A percentile compares a stretch with the other conserved stretches of the same genome.
These are phyloP conservation scores for Hoplostethus mediterraneus DNA, from an alignment of 2,797 vertebrate genomes.

Conservation along the genomic window DNA sequence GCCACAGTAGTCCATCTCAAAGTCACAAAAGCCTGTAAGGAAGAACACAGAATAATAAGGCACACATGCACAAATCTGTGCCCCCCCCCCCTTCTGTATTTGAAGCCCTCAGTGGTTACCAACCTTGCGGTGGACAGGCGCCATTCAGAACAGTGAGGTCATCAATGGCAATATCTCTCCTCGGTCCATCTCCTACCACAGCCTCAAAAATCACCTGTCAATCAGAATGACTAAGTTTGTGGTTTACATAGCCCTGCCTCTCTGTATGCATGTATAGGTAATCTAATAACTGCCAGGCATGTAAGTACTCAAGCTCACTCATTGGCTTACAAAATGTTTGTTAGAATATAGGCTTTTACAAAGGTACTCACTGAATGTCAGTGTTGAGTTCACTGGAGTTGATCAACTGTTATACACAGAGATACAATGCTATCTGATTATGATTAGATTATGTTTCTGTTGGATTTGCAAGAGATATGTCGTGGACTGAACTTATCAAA, in stretches of 20 bases:
- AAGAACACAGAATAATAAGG: slow-evolving; percentile 14
- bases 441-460: no score
- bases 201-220: slow-evolving; percentile 84
- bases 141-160: slow-evolving; percentile 81
- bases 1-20: slow-evolving; percentile 84
- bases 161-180: slow-evolving; percentile 82
- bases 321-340: no score
- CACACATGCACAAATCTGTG: not conserved
- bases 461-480: not conserved
- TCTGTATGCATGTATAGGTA: no score
- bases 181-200: slow-evolving; percentile 58
- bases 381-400: no score
- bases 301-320: no score
- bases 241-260: no score
- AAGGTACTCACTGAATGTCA: no score
- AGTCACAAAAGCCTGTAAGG: slow-evolving; percentile 85
- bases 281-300: no score
- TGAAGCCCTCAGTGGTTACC: slow-evolving; percentile 20
- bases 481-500: not conserved
- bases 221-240: slow-evolving; percentile 20
- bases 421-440: no score
- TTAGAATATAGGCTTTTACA: no score
- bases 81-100: slow-evolving; percentile 37
- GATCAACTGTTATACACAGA: no score
- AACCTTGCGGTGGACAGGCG: slow-evolving; percentile 79